A percentile compares a stretch with the other conserved stretches of the same genome.
Conservation (phyloP, 2,888 invertebrate species). For the Eremobia ochroleuca region DNA sequence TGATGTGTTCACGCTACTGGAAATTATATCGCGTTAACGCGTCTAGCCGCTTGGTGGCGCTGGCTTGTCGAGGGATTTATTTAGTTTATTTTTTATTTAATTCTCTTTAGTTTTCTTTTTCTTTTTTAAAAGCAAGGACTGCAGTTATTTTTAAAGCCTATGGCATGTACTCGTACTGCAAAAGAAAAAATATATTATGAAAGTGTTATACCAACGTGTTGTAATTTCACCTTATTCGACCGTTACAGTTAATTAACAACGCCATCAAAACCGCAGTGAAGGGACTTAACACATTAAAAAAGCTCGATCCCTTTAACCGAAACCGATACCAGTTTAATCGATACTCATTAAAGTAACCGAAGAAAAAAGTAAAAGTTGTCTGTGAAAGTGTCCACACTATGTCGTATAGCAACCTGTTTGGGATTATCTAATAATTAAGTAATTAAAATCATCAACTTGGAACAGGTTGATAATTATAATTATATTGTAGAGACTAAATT, state of each 20-base stretch:
- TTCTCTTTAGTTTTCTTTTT: not conserved
- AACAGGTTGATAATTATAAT: not conserved
- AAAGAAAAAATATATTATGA: not conserved
- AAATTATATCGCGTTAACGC: constrained; percentile 55
- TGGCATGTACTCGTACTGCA: not conserved
- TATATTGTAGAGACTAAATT: constrained; percentile 4
- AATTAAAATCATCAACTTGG: constrained; percentile 6
- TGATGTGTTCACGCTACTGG: constrained; percentile 57
- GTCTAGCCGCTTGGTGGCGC: constrained; percentile 74
- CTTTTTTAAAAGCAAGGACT: not conserved
- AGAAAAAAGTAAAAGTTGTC: constrained; percentile 67
- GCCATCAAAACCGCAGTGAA: constrained; percentile 14
- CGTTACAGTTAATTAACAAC: not conserved
- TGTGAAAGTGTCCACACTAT: constrained; percentile 60
- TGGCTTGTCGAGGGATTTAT: constrained; percentile 46
- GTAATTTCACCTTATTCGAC: not conserved
- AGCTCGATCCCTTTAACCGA: constrained; percentile 20
- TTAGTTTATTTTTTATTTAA: not conserved
- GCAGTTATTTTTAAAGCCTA: not conserved
- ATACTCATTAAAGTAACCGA: constrained; percentile 31
- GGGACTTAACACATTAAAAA: constrained; percentile 13
- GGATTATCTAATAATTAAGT: constrained; percentile 40
- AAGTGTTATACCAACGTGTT: not conserved
- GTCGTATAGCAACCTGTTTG: constrained; percentile 46
- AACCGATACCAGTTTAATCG: constrained; percentile 32